Conservation (phyloP, 2,113 vertebrate species). For the Mesembrinibis cayennensis region DNA sequence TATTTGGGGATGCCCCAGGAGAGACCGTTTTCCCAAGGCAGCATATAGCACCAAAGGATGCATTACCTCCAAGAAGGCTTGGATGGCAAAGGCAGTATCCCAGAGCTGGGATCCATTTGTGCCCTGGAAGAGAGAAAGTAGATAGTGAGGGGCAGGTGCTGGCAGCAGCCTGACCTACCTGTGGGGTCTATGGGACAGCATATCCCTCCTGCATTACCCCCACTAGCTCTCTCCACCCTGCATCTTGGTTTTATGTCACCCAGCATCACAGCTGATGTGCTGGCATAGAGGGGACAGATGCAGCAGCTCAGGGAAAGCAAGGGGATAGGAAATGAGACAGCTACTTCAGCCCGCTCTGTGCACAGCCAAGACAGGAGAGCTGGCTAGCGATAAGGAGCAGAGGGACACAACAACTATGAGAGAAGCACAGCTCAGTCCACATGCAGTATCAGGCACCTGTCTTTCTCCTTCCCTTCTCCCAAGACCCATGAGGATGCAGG, state of each 20-base stretch:
- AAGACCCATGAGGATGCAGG: neutral
- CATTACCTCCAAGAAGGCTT: slow-evolving; percentile 91
- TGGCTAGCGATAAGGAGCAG: neutral
- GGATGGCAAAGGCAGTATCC: slow-evolving; percentile 93
- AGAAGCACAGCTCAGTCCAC: neutral
- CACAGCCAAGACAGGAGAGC: neutral
- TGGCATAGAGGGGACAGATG: neutral
- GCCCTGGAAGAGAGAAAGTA: slow-evolving; percentile 74
- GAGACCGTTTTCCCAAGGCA: neutral
- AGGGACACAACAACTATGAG: neutral
- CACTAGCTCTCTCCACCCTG: neutral
- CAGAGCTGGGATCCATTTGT: slow-evolving; percentile 97
- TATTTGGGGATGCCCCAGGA: fast-evolving
- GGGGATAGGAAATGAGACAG: neutral
- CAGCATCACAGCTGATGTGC: fast-evolving
- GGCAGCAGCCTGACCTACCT: neutral
- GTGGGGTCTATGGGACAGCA: neutral
- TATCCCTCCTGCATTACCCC: neutral
- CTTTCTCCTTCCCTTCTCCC: neutral
- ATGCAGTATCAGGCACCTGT: neutral
- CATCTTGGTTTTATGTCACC: neutral
- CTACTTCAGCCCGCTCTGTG: neutral
- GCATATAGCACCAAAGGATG: neutral
- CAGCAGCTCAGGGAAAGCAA: neutral
- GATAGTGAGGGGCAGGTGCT: neutral